phyloP scores from a whole-genome alignment of 92 coral and sea anemone species.

The Siderastrea radians region DNA sequence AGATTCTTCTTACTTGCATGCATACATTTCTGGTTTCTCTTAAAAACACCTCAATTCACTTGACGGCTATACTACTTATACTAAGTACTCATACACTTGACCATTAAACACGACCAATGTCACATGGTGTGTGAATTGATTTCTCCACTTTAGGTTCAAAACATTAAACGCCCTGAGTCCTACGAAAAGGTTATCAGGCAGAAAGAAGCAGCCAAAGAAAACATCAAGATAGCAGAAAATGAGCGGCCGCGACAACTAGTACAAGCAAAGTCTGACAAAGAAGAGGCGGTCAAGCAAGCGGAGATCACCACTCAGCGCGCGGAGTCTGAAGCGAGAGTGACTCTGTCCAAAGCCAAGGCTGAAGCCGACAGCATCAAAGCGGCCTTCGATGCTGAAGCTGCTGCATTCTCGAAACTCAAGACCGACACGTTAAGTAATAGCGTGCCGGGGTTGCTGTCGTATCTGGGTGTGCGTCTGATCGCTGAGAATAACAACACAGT shows the following conservation, averaged over 20 bases:
- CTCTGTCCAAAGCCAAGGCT: slow-evolving; percentile 73
- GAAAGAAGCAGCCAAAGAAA: slow-evolving; percentile 92
- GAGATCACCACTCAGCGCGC: slow-evolving; percentile 76
- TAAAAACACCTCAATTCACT: no score
- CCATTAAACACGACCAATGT: no score
- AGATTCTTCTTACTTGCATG: no score
- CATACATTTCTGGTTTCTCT: no score
- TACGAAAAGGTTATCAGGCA: slow-evolving; percentile 81
- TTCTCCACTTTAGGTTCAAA: background rate
- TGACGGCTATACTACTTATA: no score
- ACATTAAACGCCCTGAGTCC: slow-evolving; percentile 70
- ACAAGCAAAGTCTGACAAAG: slow-evolving; percentile 67
- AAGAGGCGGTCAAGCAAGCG: slow-evolving; percentile 83
- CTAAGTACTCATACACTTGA: no score
- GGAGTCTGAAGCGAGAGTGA: slow-evolving; percentile 76
- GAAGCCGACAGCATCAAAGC: slow-evolving; percentile 73
- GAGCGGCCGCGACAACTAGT: slow-evolving; percentile 88
- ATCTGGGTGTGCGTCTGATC: slow-evolving; percentile 80
- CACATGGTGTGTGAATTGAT: no score
- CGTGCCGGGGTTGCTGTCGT: slow-evolving; percentile 85
- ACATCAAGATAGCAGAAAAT: slow-evolving; percentile 79
- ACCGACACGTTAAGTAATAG: slow-evolving; percentile 57
- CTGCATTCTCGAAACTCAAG: slow-evolving; percentile 66
- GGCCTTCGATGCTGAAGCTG: slow-evolving; percentile 78
- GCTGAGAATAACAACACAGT: slow-evolving; percentile 77